These are phyloP conservation scores for Astyanax mexicanus DNA, from an alignment of 2,797 vertebrate species.

Conservation along the genomic window DNA sequence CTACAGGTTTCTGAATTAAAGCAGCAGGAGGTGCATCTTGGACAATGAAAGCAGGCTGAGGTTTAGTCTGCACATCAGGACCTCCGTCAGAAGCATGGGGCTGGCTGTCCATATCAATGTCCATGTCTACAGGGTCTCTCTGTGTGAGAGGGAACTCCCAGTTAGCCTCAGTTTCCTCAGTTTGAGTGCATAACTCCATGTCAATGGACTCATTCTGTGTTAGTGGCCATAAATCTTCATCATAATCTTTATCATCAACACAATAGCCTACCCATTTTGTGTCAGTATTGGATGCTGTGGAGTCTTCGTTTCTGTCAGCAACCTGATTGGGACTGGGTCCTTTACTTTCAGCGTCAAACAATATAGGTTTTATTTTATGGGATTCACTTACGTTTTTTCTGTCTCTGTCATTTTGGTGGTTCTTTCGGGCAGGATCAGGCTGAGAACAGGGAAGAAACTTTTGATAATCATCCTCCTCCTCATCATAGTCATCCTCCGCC, in stretches of 20 bases:
- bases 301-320: neutral
- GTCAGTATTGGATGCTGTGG: neutral
- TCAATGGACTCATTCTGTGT: constrained; percentile 82
- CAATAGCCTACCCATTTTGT: constrained; percentile 22
- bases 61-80: neutral
- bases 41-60: neutral
- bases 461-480: constrained; percentile 32
- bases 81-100: constrained; percentile 20
- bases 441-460: constrained; percentile 20
- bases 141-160: constrained; percentile 18
- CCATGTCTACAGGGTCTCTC: constrained; percentile 49
- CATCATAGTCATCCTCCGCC: neutral
- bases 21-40: neutral
- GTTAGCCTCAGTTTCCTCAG: constrained; percentile 37
- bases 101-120: constrained; percentile 43
- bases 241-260: constrained; percentile 58
- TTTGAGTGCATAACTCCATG: constrained; percentile 82
- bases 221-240: constrained; percentile 72
- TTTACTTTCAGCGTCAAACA: neutral
- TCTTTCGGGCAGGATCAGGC: constrained; percentile 36
- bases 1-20: neutral
- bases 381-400: neutral
- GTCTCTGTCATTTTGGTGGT: neutral
- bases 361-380: neutral
- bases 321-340: neutral